A percentile compares a stretch with the other conserved stretches of the same genome.
Conservation (phyloP, 2,888 invertebrate genomes). For the Oxystoma pomonae region DNA sequence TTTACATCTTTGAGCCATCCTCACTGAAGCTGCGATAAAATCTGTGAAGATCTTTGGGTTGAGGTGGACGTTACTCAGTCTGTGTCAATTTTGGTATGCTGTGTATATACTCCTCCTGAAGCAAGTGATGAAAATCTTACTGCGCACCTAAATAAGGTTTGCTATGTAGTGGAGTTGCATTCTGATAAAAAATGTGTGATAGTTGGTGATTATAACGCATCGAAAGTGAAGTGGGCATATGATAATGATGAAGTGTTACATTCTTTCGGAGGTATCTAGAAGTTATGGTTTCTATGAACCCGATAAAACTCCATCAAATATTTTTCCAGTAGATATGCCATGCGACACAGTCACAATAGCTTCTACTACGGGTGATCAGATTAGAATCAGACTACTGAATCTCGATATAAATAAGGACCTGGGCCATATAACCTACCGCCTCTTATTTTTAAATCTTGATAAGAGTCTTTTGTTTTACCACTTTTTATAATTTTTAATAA, state of each 20-base stretch:
- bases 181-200: neutral
- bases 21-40: slow-evolving; percentile 1
- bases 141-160: slow-evolving; percentile 2
- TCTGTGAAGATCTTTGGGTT: slow-evolving; percentile 1
- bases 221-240: neutral
- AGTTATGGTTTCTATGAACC: neutral
- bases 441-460: no score
- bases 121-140: neutral
- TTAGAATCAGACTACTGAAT: no score
- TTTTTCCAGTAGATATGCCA: no score
- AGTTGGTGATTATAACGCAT: neutral
- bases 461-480: no score
- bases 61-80: neutral
- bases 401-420: no score
- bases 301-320: no score
- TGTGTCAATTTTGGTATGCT: neutral
- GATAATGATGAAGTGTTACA: neutral
- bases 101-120: slow-evolving; percentile 4
- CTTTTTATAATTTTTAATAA: no score
- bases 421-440: no score
- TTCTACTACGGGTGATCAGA: no score
- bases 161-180: neutral
- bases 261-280: neutral
- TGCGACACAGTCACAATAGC: no score
- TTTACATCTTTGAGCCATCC: neutral